These are phyloP conservation scores for Rhagoletis pomonella DNA, from an alignment of 1,140 invertebrate species.

Conservation along the genomic window DNA sequence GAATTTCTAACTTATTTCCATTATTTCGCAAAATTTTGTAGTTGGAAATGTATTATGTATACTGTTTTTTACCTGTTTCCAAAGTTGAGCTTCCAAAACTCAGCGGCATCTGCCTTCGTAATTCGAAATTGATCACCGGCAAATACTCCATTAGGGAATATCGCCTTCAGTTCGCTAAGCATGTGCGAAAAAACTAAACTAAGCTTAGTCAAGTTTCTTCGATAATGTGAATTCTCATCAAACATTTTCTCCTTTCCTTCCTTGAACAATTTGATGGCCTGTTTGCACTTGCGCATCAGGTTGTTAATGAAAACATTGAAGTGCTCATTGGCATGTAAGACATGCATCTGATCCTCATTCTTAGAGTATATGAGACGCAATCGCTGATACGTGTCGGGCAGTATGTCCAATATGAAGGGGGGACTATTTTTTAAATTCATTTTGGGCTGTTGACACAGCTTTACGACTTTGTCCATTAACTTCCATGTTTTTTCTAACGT, in stretches of 20 bases:
- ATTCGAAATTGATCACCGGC: conserved; percentile 98
- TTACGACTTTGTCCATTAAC: conserved; percentile 99
- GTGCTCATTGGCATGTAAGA: conserved; percentile 95
- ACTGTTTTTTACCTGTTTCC: conserved; percentile 88
- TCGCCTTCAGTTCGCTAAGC: conserved; percentile 98
- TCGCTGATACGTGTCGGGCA: conserved; percentile 99
- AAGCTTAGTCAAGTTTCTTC: conserved; percentile 97
- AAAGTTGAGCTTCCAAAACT: conserved; percentile 98
- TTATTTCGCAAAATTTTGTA: too few species aligned
- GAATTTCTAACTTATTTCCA: too few species aligned
- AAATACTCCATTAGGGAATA: conserved; percentile 97
- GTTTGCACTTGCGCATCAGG: conserved; percentile 98
- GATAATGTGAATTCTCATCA: conserved; percentile 96
- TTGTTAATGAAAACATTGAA: conserved; percentile 99
- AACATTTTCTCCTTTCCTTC: conserved; percentile 99
- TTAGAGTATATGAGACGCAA: conserved; percentile 95
- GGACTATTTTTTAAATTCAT: conserved; percentile 99
- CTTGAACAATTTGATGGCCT: conserved; percentile 98
- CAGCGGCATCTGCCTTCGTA: conserved; percentile 98
- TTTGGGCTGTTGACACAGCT: conserved; percentile 97
- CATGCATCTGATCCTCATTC: conserved; percentile 95
- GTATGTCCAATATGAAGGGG: conserved; percentile 98
- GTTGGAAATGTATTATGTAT: too few species aligned
- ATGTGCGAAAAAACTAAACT: conserved; percentile 99
- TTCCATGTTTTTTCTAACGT: conserved; percentile 99